These are phyloP conservation scores for Cuculus canorus DNA, from an alignment of 2,797 vertebrate species.

Conservation along the genomic window DNA sequence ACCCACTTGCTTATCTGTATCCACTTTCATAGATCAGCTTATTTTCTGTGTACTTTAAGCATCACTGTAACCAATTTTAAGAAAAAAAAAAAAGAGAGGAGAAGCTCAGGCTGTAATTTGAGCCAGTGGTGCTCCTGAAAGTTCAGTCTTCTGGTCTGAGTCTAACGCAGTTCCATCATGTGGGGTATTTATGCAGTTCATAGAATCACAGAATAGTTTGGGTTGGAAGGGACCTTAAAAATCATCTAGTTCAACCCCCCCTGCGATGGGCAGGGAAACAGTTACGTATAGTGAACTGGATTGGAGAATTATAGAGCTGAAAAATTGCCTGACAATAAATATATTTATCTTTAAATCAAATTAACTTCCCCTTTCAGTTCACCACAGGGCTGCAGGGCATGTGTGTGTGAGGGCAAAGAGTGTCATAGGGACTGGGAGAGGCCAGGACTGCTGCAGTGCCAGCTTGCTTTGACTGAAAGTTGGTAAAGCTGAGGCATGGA, in stretches of 20 bases:
- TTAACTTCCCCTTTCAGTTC: not conserved
- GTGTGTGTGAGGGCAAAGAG: not conserved
- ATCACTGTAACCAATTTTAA: not conserved
- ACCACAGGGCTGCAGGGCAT: not conserved
- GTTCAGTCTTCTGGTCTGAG: not conserved
- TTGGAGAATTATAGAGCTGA: not conserved
- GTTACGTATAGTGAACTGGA: not conserved
- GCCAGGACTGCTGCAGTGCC: not conserved
- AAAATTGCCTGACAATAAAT: not conserved
- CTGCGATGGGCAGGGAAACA: too few relatives aligned
- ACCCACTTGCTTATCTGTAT: not conserved
- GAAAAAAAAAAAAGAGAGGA: not conserved
- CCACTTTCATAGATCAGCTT: not conserved
- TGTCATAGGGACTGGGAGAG: not conserved
- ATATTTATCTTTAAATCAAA: not conserved
- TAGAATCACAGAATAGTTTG: too few relatives aligned
- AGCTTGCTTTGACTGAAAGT: not conserved
- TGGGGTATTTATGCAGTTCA: not conserved
- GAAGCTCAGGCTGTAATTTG: not conserved
- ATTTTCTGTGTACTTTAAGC: not conserved
- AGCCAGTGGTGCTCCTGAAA: not conserved
- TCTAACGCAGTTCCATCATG: not conserved
- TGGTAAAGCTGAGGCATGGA: accelerated
- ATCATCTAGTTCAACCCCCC: too few relatives aligned
- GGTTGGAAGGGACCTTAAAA: too few relatives aligned